Base-by-base conservation (phyloP, 1,140 invertebrate genomes). In the Sitobion miscanthi region DNA sequence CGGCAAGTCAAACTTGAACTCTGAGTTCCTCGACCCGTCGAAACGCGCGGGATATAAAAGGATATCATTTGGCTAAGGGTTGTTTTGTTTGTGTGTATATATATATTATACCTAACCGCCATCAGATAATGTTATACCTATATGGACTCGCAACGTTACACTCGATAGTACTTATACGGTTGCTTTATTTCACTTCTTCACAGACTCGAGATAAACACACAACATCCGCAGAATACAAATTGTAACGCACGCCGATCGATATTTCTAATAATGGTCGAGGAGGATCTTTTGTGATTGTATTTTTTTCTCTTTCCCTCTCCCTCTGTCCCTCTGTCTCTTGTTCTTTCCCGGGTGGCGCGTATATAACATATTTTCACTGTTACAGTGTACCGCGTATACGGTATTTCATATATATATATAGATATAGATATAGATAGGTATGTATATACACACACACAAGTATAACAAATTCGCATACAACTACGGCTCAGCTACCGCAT, bases 201-300 rank as follows among this genome's bases (percentile, higher is more conserved):
- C 25, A 87, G 62, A 49, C 45, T 87, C 45, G 23, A 87, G 85
- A 87, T 47, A 47, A 87, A 87, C 45, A 87, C 85, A 87, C 85
- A 47, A n/a, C 85, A 47, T 49, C 45, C 85, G 45, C 25, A 87
- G 85, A 87, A 87, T 87, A 87, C 45, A 87, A 88, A 88, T 85
- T 42, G 83, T 88, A 88, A 88, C 47, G 47, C 30, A 25, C 83
- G 2, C 85, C 30, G 47, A 88, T 88, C 86, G 86, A 88, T 49
- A 49, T 88, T 88, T 88, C 86, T 88, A 49, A 88, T 88, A 88
- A 88, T n/a, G 47, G 42, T 47, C 86, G 45, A 42, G 83, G 45
- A 38, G 82, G 38, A 88, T 47, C 45, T 87, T 86, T 87, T n/a
- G 86, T 45, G 45, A 88, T 88, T 47, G 45, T 87, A 49, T 87